Evolutionary conservation across 2,888 invertebrate genomes (phyloP).

Genomic region (Galeruca laticollis): DNA sequence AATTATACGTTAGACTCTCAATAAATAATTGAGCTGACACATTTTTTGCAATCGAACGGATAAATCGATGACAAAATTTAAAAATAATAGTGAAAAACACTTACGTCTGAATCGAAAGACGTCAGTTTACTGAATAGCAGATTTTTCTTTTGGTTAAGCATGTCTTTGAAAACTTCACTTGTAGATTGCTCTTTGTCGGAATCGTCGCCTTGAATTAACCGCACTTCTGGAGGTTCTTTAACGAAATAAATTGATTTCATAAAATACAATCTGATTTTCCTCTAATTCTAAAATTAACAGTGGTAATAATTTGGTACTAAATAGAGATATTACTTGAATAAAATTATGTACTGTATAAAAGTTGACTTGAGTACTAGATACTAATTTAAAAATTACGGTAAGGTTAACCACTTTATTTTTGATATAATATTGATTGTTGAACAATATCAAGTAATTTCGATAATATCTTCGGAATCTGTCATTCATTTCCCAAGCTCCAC

Average conservation of each 20-base stretch:
- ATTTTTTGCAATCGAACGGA: constrained; percentile 28
- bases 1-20: background rate
- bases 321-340: too few species aligned
- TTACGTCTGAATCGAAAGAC: constrained; percentile 92
- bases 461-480: too few species aligned
- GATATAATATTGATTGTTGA: too few species aligned
- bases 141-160: constrained; percentile 92
- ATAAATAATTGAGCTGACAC: background rate
- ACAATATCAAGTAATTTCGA: too few species aligned
- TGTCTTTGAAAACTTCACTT: constrained; percentile 93
- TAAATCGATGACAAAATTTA: constrained; percentile 20
- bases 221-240: constrained; percentile 73
- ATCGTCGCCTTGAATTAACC: constrained; percentile 72
- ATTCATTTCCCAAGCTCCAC: too few species aligned
- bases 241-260: constrained; percentile 18
- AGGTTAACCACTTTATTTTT: too few species aligned
- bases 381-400: too few species aligned
- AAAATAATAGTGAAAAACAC: constrained; percentile 59
- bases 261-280: too few species aligned
- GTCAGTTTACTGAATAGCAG: constrained; percentile 87
- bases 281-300: too few species aligned
- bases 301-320: too few species aligned
- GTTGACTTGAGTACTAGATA: too few species aligned
- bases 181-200: constrained; percentile 78
- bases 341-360: too few species aligned